Conservation (phyloP, 2,888 invertebrate genomes). For the Halictus quadricinctus region DNA sequence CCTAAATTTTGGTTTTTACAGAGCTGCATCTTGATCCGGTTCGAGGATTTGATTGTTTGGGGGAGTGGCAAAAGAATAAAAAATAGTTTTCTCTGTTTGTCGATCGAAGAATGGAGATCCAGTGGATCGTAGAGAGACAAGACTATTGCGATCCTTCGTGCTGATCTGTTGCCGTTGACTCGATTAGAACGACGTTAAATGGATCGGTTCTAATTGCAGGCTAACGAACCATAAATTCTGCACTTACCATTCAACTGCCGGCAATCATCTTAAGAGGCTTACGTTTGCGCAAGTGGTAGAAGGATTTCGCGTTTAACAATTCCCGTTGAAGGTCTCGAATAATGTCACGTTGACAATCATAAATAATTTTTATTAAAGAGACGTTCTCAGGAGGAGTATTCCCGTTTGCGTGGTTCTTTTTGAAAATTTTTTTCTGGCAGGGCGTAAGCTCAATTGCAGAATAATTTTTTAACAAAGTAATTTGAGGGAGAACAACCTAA, state of each 20-base stretch:
- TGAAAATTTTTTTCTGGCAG: too few species aligned
- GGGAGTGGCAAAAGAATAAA: neutral
- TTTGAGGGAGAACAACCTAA: too few species aligned
- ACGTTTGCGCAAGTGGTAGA: neutral
- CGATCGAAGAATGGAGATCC: neutral
- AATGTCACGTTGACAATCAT: neutral
- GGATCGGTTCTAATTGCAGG: conserved; percentile 55
- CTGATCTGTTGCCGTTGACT: conserved; percentile 6
- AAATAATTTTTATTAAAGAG: neutral
- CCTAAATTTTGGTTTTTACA: neutral
- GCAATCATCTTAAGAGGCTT: conserved; percentile 31
- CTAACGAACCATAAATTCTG: conserved; percentile 51
- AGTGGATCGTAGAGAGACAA: neutral
- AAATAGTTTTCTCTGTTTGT: neutral
- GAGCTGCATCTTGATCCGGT: neutral
- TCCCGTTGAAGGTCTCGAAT: neutral
- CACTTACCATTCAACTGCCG: conserved; percentile 41
- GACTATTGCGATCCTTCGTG: neutral
- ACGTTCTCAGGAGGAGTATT: neutral
- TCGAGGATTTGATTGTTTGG: neutral
- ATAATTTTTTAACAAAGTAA: too few species aligned
- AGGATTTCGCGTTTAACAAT: conserved; percentile 7
- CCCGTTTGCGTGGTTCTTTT: too few species aligned
- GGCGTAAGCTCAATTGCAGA: too few species aligned
- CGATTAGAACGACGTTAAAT: conserved; percentile 43